Evolutionary conservation across 2,797 vertebrate genomes (phyloP).

Genomic region (Valencia hispanica): DNA sequence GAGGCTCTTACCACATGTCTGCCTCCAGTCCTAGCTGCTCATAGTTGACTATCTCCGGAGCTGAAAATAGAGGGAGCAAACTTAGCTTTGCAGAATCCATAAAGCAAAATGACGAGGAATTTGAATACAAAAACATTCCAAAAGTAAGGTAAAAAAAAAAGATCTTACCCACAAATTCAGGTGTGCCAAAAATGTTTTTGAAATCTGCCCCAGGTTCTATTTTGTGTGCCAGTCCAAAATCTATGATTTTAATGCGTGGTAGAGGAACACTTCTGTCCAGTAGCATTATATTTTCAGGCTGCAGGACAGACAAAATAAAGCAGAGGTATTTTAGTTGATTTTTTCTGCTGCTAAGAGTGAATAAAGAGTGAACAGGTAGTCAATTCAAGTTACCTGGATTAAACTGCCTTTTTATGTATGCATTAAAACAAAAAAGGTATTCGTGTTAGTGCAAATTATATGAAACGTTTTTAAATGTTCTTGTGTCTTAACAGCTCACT

Average conservation of each 20-base stretch:
- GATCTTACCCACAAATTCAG: constrained; percentile 94
- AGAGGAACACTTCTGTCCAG: constrained; percentile 88
- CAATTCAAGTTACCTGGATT: constrained; percentile 55
- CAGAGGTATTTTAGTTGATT: constrained; percentile 18
- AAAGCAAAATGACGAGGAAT: constrained; percentile 13
- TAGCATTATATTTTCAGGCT: constrained; percentile 99
- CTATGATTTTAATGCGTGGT: constrained; percentile 95
- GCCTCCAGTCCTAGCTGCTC: constrained; percentile 93
- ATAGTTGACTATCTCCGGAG: constrained; percentile 98
- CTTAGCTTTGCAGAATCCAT: constrained; percentile 48
- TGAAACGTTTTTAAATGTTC: not conserved
- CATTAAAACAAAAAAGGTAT: constrained; percentile 41
- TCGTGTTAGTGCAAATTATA: not conserved
- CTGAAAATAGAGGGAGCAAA: constrained; percentile 82
- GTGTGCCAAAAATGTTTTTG: constrained; percentile 98
- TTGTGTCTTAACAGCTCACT: not conserved
- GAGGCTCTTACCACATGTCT: constrained; percentile 93
- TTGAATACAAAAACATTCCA: not conserved
- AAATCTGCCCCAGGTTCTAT: constrained; percentile 94
- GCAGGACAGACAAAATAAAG: constrained; percentile 40
- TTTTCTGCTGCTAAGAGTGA: not conserved
- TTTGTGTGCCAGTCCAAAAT: constrained; percentile 95
- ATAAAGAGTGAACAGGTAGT: constrained; percentile 5
- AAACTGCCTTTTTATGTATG: constrained; percentile 49
- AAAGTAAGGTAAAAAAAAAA: constrained; percentile 10